Base-by-base conservation (phyloP, 2,113 vertebrate species). In the Tiliqua scincoides region DNA sequence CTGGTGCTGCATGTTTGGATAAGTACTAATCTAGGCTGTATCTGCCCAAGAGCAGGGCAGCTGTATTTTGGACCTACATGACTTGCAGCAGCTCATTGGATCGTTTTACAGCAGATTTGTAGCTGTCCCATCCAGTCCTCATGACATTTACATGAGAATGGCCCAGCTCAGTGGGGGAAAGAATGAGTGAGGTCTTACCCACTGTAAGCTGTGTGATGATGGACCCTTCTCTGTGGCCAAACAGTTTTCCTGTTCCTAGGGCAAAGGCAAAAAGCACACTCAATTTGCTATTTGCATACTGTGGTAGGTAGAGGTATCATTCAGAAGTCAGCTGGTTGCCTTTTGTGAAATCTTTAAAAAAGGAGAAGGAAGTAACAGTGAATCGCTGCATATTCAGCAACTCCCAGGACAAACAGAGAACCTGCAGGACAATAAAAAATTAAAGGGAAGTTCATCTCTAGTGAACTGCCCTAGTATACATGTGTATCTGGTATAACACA, bases 231-330 rank as follows among this genome's bases (percentile, higher is more conserved):
- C 2, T 1, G 32, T 61, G 76, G 43, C 4, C 23, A 63, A 1
- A 35, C 59, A 25, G 25, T 37, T 21, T 63, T 59, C 52, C 14
- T 23, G 25, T 79, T 23, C 0, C 2, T n/a, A 27, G 7, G 32
- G 20, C 0, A 0, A 17, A 12, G 0, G 0, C 25, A 82, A 12
- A 70, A 61, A 25, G 81, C 84, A 78, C 57, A 35, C 10, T 23
- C 11, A 0, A 0, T 23, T 71, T n/a, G 78, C 15, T 48, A 0
- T 65, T 84, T 72, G 2, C 3, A 14, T 2, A 0, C 48, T 37
- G 72, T 21, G 21, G 27, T 68, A 27, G 0, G 0, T 62, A 37
- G 20, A 17, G 83, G 18, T 17, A 37, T 37, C 40, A 15, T n/a
- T n/a, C n/a, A 2, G 35, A 2, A 35, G 6, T 1, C 0, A 54